Percentiles rank a stretch among this genome's conserved stretches.
These are phyloP conservation scores for Echinops telfairi DNA, from an alignment of 2,113 vertebrate genomes.

Conservation along the genomic window DNA sequence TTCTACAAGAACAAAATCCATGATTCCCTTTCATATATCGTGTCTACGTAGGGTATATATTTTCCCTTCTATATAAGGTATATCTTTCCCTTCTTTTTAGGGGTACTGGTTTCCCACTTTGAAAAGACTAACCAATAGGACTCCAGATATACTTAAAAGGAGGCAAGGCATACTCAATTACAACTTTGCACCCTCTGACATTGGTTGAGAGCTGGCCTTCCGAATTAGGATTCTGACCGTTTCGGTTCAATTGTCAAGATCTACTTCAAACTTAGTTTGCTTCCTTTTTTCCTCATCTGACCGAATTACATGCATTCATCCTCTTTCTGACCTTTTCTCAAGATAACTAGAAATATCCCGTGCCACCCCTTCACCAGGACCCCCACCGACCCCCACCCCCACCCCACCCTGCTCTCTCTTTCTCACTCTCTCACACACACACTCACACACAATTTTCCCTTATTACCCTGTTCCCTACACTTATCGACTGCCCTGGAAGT, in stretches of 20 bases:
- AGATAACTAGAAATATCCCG: conserved; percentile 19
- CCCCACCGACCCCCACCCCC: too few relatives aligned
- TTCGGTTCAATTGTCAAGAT: background rate
- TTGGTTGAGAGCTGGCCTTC: background rate
- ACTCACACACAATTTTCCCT: background rate
- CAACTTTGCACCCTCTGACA: conserved; percentile 20
- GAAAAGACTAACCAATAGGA: conserved; percentile 44
- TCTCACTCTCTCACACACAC: too few relatives aligned
- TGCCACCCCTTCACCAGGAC: too few relatives aligned
- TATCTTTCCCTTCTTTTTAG: background rate
- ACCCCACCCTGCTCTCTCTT: too few relatives aligned
- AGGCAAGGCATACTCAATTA: background rate
- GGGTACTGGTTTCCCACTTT: conserved; percentile 16
- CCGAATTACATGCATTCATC: background rate
- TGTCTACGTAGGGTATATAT: background rate
- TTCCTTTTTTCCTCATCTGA: background rate
- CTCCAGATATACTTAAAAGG: background rate
- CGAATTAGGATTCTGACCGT: background rate
- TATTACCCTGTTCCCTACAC: background rate
- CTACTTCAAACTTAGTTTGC: conserved; percentile 31
- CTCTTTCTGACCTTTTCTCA: conserved; percentile 1
- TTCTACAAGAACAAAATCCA: conserved; percentile 9
- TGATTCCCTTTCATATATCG: background rate
- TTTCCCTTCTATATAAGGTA: background rate
- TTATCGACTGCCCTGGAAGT: background rate